These are phyloP conservation scores for Rhagium mordax DNA, from an alignment of 2,888 invertebrate genomes.

Conservation along the genomic window DNA sequence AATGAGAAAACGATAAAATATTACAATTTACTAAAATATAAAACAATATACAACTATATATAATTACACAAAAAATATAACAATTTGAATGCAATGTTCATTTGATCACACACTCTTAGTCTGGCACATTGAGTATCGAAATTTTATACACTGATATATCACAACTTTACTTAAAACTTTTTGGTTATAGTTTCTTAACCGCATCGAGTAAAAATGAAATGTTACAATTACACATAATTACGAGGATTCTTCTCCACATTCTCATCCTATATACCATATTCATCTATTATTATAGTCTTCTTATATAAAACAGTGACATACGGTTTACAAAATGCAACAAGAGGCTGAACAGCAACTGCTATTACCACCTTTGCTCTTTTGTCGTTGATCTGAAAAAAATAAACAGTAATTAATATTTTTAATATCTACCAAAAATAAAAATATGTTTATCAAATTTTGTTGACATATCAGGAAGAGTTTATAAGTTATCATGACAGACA, in stretches of 20 bases:
- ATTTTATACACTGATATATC: slow-evolving; percentile 70
- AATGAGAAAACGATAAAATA: slow-evolving; percentile 48
- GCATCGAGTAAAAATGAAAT: slow-evolving; percentile 52
- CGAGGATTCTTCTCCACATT: slow-evolving; percentile 43
- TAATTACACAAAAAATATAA: slow-evolving; percentile 64
- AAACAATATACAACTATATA: slow-evolving; percentile 59
- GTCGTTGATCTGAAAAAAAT: slow-evolving; percentile 91
- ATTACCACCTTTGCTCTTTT: slow-evolving; percentile 95
- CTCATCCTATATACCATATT: slow-evolving; percentile 43
- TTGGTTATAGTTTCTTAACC: slow-evolving; percentile 53
- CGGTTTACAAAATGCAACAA: slow-evolving; percentile 91
- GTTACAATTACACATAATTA: slow-evolving; percentile 48
- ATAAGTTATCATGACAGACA: too few species aligned
- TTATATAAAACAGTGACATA: slow-evolving; percentile 50
- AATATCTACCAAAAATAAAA: too few species aligned
- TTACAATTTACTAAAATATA: slow-evolving; percentile 51
- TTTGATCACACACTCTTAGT: slow-evolving; percentile 64
- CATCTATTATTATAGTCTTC: slow-evolving; percentile 50
- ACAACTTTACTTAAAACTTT: slow-evolving; percentile 70
- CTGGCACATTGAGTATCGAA: slow-evolving; percentile 69
- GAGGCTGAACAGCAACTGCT: slow-evolving; percentile 96
- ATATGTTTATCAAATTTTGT: too few species aligned
- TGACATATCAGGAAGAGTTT: too few species aligned
- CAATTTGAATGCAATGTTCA: slow-evolving; percentile 59
- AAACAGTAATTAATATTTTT: slow-evolving; percentile 42